Evolutionary conservation across 2,113 vertebrate genomes (phyloP).

Genomic region (Salminus brasiliensis): DNA sequence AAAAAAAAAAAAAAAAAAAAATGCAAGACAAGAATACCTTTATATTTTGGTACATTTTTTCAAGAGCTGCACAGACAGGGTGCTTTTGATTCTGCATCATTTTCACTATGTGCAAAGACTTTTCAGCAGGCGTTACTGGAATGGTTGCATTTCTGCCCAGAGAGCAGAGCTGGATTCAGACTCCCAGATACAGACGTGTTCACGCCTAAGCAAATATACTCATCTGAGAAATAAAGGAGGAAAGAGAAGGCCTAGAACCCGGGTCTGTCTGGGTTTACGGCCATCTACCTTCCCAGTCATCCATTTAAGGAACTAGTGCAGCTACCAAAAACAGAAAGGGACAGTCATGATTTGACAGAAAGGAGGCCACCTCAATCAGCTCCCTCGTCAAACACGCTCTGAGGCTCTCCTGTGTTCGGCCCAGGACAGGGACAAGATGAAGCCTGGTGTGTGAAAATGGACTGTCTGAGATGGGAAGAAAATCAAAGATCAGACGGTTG

Average conservation of each 20-base stretch:
- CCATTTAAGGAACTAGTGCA: slow-evolving; percentile 32
- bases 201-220: neutral
- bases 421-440: slow-evolving; percentile 20
- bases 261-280: neutral
- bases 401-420: neutral
- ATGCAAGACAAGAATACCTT: no score
- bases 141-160: neutral
- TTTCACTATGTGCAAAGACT: no score
- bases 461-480: no score
- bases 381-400: neutral
- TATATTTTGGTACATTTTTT: neutral
- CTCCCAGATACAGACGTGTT: neutral
- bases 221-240: neutral
- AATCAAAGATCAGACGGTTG: neutral
- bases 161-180: neutral
- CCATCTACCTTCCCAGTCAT: slow-evolving; percentile 8
- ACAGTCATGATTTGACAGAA: slow-evolving; percentile 40
- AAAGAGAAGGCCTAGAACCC: neutral
- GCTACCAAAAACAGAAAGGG: slow-evolving; percentile 36
- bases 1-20: no score
- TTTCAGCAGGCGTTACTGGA: neutral
- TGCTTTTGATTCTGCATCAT: neutral
- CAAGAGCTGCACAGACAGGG: neutral
- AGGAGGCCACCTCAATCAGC: slow-evolving; percentile 41
- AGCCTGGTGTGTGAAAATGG: neutral